phyloP scores from a whole-genome alignment of 2,797 vertebrate genomes.

The Tapera naevia region DNA sequence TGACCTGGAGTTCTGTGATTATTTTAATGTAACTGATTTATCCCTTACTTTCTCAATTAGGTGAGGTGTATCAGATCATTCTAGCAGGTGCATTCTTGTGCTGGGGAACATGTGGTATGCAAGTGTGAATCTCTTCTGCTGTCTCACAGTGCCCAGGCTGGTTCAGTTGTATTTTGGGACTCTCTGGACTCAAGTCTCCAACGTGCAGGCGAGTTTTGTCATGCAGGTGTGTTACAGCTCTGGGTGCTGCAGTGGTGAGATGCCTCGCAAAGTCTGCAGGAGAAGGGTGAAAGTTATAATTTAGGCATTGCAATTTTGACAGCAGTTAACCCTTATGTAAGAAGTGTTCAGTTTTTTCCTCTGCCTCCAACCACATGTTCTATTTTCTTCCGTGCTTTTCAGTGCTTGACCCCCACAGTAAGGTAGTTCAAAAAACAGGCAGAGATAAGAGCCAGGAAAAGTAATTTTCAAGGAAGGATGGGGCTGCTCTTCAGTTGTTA shows the following conservation, averaged over 20 bases:
- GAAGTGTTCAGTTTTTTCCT: accelerated
- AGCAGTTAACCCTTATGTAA: neutral
- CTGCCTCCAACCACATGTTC: neutral
- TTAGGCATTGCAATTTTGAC: neutral
- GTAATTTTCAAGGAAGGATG: neutral
- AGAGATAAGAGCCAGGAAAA: neutral
- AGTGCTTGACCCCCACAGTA: accelerated
- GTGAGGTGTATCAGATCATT: neutral
- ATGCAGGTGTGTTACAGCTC: neutral
- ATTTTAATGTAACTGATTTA: neutral
- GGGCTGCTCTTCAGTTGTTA: neutral
- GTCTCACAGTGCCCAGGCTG: neutral
- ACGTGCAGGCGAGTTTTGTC: neutral
- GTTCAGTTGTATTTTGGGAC: neutral
- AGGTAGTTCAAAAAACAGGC: neutral
- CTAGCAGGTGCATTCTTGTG: neutral
- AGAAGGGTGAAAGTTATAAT: neutral
- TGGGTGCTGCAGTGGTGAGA: neutral
- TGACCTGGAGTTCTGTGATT: neutral
- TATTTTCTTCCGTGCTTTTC: neutral
- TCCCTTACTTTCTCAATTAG: neutral
- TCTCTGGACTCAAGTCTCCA: neutral
- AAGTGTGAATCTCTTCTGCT: neutral
- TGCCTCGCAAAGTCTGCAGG: neutral
- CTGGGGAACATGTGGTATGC: accelerated